A percentile compares a stretch with the other conserved stretches of the same genome.
Conservation (phyloP, 2,888 invertebrate species). For the Tanaodytes sp. region DNA sequence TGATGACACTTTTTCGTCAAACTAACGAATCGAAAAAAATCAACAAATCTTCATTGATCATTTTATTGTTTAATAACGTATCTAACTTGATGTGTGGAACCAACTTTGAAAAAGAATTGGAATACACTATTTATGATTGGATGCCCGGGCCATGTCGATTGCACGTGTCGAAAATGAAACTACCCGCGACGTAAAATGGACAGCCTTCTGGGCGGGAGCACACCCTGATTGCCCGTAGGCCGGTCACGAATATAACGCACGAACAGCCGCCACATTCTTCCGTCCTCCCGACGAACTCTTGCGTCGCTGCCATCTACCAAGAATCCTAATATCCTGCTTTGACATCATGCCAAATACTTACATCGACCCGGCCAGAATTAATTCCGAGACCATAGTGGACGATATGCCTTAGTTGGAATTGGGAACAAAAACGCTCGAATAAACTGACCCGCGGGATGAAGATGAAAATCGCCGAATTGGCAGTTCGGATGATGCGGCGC, state of each 20-base stretch:
- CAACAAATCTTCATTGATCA: too few relatives aligned
- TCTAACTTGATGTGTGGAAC: too few relatives aligned
- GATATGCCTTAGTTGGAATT: conserved; percentile 31
- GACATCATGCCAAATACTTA: conserved; percentile 72
- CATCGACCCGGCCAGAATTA: conserved; percentile 68
- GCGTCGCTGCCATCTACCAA: conserved; percentile 55
- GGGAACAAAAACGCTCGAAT: conserved; percentile 36
- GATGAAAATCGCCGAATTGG: conserved; percentile 28
- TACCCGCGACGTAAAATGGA: conserved; percentile 36
- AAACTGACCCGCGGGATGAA: conserved; percentile 29
- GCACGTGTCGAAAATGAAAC: conserved; percentile 51
- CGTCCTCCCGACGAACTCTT: conserved; percentile 51
- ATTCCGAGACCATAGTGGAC: conserved; percentile 55
- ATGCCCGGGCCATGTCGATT: conserved; percentile 45
- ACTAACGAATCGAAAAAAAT: too few relatives aligned
- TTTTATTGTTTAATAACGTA: too few relatives aligned
- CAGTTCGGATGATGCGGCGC: conserved; percentile 2
- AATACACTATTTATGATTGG: conserved; percentile 45
- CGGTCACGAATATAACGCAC: conserved; percentile 71
- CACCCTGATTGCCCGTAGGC: conserved; percentile 64
- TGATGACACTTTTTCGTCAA: too few relatives aligned
- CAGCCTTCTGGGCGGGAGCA: conserved; percentile 35
- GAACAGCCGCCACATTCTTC: conserved; percentile 64
- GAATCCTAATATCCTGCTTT: conserved; percentile 72
- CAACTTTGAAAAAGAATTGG: conserved; percentile 31